Conservation (phyloP, 2,113 vertebrate genomes). For the Ammodytes marinus region DNA sequence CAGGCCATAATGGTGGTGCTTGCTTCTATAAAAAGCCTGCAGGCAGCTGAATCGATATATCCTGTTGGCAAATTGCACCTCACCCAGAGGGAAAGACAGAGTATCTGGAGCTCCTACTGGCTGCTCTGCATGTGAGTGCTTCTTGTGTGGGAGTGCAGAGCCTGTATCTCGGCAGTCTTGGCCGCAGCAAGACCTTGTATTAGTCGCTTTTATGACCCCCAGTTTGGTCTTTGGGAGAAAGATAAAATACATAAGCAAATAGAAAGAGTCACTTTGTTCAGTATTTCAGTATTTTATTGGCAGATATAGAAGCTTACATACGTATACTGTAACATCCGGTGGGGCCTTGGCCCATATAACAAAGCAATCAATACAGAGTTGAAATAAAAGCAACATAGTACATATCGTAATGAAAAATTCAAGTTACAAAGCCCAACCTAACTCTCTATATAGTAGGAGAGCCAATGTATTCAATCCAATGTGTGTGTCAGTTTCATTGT, state of each 20-base stretch:
- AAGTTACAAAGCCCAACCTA: background rate
- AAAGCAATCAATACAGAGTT: background rate
- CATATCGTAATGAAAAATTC: background rate
- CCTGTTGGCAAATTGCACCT: constrained; percentile 76
- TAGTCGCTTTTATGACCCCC: background rate
- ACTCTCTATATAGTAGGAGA: no score
- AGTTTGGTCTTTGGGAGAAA: background rate
- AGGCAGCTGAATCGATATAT: constrained; percentile 80
- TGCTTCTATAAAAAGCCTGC: constrained; percentile 82
- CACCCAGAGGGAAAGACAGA: constrained; percentile 51
- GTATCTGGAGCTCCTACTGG: constrained; percentile 28
- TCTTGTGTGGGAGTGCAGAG: constrained; percentile 25
- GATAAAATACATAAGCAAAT: background rate
- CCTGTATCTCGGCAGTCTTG: constrained; percentile 20
- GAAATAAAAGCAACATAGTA: background rate
- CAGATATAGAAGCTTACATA: background rate
- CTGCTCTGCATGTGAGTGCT: constrained; percentile 17
- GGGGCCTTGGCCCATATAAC: background rate
- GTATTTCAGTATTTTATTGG: background rate
- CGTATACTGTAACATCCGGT: background rate
- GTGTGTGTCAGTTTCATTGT: no score
- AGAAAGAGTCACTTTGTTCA: background rate
- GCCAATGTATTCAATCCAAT: no score
- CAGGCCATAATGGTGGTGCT: constrained; percentile 71
- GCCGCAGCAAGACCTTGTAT: constrained; percentile 60